phyloP scores from a whole-genome alignment of 1,140 invertebrate genomes.

The Drosophila bifasciata region DNA sequence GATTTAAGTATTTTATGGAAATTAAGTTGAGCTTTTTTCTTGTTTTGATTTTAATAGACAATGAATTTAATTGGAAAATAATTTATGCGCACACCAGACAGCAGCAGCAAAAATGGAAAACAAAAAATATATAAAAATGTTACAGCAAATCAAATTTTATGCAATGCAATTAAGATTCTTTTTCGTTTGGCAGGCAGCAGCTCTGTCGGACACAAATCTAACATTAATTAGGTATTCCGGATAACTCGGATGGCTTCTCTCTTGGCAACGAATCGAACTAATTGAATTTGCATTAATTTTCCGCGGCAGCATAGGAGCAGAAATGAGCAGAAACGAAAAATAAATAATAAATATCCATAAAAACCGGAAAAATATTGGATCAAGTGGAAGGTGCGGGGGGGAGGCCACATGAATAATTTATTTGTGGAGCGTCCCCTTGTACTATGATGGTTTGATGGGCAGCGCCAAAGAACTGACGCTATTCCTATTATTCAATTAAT shows the following conservation, averaged over 20 bases:
- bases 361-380: background rate
- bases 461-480: background rate
- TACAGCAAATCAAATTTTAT: conserved; percentile 27
- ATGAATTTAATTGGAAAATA: conserved; percentile 41
- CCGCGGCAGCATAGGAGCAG: background rate
- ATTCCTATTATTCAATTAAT: conserved; percentile 3
- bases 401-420: conserved; percentile 10
- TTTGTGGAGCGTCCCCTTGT: too few species aligned
- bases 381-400: background rate
- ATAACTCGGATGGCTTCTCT: background rate
- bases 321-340: background rate
- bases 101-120: too few species aligned
- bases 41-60: conserved; percentile 13
- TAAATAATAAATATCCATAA: conserved; percentile 12
- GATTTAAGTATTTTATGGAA: conserved; percentile 1
- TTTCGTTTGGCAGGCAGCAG: background rate
- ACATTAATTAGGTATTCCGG: conserved; percentile 32
- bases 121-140: background rate
- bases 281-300: conserved; percentile 52
- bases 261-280: conserved; percentile 47
- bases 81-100: conserved; percentile 27
- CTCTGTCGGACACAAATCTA: conserved; percentile 20
- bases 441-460: too few species aligned
- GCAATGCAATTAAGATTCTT: conserved; percentile 38
- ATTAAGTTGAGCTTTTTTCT: background rate